Percentiles rank a stretch among this genome's conserved stretches.
Evolutionary conservation across 2,797 vertebrate species (phyloP).

Genomic region (Megaceryle alcyon): DNA sequence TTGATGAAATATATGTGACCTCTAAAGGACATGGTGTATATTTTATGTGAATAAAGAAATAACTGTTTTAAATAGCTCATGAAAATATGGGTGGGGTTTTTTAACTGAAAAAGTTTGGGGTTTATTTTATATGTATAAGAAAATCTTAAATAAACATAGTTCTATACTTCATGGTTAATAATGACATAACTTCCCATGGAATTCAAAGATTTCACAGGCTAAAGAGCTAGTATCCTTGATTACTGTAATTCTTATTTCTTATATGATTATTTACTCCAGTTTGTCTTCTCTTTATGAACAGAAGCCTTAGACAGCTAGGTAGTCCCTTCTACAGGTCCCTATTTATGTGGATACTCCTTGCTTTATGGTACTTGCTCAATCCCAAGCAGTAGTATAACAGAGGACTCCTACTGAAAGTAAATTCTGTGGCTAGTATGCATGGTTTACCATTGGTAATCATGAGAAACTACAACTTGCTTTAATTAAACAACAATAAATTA

Average conservation of each 20-base stretch:
- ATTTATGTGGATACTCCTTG: background rate
- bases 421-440: background rate
- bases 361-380: background rate
- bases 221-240: background rate
- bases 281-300: background rate
- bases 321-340: background rate
- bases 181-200: background rate
- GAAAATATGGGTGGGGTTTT: background rate
- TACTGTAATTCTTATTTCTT: background rate
- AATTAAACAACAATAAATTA: slow-evolving; percentile 62
- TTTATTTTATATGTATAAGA: background rate
- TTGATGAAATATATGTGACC: background rate
- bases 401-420: background rate
- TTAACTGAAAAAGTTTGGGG: background rate
- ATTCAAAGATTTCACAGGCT: background rate
- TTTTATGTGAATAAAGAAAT: background rate
- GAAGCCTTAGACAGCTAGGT: background rate
- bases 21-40: background rate
- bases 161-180: background rate
- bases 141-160: background rate
- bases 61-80: background rate
- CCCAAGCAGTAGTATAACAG: background rate
- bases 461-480: slow-evolving; percentile 19
- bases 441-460: background rate
- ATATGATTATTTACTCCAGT: background rate